Percentiles rank a stretch among this genome's conserved stretches.
Evolutionary conservation across 2,113 vertebrate species (phyloP).

Genomic region (Anarhynchus alexandrinus): DNA sequence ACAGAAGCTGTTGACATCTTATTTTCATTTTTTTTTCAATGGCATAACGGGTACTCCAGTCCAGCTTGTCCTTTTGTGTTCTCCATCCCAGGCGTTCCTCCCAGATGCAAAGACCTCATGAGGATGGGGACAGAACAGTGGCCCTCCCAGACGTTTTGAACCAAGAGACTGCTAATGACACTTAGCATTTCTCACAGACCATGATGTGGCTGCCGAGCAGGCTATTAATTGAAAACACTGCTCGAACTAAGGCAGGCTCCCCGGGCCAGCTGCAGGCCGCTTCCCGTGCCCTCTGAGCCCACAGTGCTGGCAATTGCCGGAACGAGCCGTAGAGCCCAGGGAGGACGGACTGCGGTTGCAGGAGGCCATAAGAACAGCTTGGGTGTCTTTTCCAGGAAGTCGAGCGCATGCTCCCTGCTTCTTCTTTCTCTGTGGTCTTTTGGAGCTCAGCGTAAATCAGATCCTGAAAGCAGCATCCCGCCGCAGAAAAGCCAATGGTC

Average conservation of each 20-base stretch:
- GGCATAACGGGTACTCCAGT: background rate
- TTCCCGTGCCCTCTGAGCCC: background rate
- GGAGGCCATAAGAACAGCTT: background rate
- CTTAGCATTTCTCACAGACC: background rate
- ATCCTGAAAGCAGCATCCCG: constrained; percentile 4
- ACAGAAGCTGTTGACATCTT: constrained; percentile 49
- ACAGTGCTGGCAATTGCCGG: background rate
- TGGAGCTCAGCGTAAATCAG: background rate
- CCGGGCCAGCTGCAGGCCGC: background rate
- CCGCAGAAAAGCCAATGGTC: background rate
- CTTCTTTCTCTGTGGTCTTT: background rate
- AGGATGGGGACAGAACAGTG: background rate
- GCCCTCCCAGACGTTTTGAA: background rate
- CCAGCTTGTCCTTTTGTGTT: constrained; percentile 17
- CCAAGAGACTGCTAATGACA: background rate
- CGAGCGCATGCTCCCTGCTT: background rate
- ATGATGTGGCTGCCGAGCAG: background rate
- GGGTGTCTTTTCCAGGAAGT: constrained; percentile 26
- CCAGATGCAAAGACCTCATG: background rate
- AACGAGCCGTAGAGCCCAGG: background rate
- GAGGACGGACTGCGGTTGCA: background rate
- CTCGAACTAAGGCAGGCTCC: background rate
- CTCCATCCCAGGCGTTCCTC: background rate
- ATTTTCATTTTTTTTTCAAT: constrained; percentile 12
- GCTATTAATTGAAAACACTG: constrained; percentile 46